These are phyloP conservation scores for Xyliphius kryptos DNA, from an alignment of 2,113 vertebrate genomes.

Conservation along the genomic window DNA sequence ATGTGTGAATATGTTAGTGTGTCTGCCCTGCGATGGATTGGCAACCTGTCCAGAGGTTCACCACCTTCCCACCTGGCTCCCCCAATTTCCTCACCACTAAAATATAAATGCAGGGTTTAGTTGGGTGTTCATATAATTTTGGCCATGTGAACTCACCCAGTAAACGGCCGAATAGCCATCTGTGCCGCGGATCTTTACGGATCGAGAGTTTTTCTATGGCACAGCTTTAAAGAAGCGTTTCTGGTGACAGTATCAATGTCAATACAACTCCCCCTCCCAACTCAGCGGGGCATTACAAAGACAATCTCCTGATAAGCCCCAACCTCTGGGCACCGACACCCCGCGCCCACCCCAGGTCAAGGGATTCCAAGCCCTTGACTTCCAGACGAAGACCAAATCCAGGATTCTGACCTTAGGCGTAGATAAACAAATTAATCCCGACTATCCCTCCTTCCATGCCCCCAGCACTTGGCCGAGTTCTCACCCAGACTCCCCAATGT, in stretches of 20 bases:
- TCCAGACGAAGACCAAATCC: constrained; percentile 13
- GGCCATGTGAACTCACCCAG: too few relatives aligned
- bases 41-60: too few relatives aligned
- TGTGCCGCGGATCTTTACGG: too few relatives aligned
- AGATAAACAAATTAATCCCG: constrained; percentile 20
- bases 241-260: neutral
- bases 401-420: constrained; percentile 10
- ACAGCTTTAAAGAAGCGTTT: too few relatives aligned
- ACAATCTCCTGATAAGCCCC: constrained; percentile 16
- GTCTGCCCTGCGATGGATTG: too few relatives aligned
- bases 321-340: neutral
- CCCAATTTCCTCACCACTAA: too few relatives aligned
- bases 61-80: too few relatives aligned
- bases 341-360: neutral
- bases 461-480: constrained; percentile 21
- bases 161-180: too few relatives aligned
- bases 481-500: constrained; percentile 1
- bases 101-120: too few relatives aligned
- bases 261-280: neutral
- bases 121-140: too few relatives aligned
- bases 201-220: too few relatives aligned
- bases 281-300: neutral
- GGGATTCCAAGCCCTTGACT: constrained; percentile 4
- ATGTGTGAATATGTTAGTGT: too few relatives aligned
- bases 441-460: neutral